A percentile compares a stretch with the other conserved stretches of the same genome.
phyloP scores from a whole-genome alignment of 2,797 vertebrate species.

The Gobio occitaniae region DNA sequence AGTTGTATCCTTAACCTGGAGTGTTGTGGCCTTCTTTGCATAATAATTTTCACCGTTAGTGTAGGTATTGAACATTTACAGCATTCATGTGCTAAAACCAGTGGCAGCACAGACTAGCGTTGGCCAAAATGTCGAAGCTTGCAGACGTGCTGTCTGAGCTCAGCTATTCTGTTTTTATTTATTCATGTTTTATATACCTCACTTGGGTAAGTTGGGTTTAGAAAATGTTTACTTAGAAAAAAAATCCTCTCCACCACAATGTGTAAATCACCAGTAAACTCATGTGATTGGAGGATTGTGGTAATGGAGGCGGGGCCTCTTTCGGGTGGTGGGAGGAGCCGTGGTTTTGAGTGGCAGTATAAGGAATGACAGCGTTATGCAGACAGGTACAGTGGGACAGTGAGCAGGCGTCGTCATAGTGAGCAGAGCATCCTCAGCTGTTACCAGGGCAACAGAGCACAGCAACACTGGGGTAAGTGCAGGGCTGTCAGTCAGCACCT shows the following conservation, averaged over 20 bases:
- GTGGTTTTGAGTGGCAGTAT: conserved; percentile 63
- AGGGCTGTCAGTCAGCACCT: conserved; percentile 9
- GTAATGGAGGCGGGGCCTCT: conserved; percentile 47
- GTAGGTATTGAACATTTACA: background rate
- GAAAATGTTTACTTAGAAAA: conserved; percentile 19
- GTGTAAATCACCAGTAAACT: conserved; percentile 5
- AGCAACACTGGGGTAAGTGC: conserved; percentile 72
- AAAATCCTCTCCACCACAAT: conserved; percentile 8
- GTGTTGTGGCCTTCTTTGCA: background rate
- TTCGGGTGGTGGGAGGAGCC: conserved; percentile 55
- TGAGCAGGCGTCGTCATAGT: conserved; percentile 15
- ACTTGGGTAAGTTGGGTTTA: background rate
- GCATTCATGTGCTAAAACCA: background rate
- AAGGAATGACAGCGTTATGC: conserved; percentile 57
- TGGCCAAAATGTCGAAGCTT: background rate
- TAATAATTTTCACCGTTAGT: background rate
- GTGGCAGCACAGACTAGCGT: background rate
- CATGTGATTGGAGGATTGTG: conserved; percentile 34
- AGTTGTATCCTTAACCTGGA: background rate
- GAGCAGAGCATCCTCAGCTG: conserved; percentile 66
- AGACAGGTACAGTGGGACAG: conserved; percentile 55
- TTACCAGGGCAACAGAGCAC: conserved; percentile 72
- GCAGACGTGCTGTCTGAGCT: background rate
- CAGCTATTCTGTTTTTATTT: background rate
- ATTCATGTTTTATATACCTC: conserved; percentile 17